These are phyloP conservation scores for Polyommatus icarus DNA, from an alignment of 2,888 invertebrate species.

Conservation along the genomic window DNA sequence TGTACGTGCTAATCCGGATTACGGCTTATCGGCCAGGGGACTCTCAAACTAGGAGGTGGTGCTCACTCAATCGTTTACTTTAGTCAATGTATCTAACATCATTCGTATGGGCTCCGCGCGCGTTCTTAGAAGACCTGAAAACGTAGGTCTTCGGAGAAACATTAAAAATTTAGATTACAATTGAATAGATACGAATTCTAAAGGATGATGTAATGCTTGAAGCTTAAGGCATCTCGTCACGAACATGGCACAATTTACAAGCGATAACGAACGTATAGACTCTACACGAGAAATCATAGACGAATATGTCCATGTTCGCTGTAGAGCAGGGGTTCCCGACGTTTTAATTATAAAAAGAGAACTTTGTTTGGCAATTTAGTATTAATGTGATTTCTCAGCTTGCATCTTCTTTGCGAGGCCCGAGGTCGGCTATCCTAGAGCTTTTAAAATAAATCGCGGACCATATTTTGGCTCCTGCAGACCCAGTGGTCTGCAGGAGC, in stretches of 20 bases:
- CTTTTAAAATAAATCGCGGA: no score
- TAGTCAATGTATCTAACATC: conserved; percentile 33
- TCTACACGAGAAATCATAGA: no score
- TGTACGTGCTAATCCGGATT: conserved; percentile 40
- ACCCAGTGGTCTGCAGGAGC: no score
- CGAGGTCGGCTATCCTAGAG: no score
- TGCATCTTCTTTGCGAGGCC: no score
- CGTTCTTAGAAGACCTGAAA: conserved; percentile 29
- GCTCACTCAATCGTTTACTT: conserved; percentile 30
- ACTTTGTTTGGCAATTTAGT: no score
- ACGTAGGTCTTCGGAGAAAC: conserved; percentile 25
- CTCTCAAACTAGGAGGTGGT: conserved; percentile 23
- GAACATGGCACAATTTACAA: neutral
- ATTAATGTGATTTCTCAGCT: no score
- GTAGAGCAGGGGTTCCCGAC: no score
- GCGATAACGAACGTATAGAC: neutral
- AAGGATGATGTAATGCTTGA: neutral
- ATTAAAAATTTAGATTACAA: conserved; percentile 24
- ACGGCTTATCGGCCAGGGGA: conserved; percentile 39
- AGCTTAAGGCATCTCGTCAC: neutral
- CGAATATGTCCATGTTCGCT: no score
- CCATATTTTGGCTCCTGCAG: no score
- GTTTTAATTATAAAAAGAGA: no score
- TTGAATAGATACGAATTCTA: neutral
- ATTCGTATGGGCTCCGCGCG: conserved; percentile 24